phyloP scores from a whole-genome alignment of 1,140 invertebrate species.

The Spodoptera litura region DNA sequence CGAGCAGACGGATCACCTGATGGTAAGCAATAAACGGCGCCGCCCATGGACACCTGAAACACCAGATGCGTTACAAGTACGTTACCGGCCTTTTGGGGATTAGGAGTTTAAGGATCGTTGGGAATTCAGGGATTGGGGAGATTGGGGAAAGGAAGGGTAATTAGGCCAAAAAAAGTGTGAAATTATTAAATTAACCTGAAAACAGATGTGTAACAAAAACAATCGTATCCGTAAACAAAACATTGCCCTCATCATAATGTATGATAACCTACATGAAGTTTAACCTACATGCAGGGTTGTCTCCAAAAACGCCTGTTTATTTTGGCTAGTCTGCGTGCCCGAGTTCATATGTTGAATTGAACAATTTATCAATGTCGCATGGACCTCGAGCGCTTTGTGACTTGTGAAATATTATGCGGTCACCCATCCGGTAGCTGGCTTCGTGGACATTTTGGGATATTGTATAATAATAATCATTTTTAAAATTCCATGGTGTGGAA shows the following conservation, averaged over 20 bases:
- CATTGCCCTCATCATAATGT: neutral
- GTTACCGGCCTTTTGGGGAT: no score
- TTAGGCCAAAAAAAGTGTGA: no score
- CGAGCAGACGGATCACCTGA: no score
- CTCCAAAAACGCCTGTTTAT: slow-evolving; percentile 38
- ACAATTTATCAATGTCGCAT: slow-evolving; percentile 45
- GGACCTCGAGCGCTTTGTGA: slow-evolving; percentile 42
- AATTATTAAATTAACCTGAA: no score
- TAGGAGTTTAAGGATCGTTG: no score
- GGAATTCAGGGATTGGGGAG: no score
- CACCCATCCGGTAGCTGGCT: slow-evolving; percentile 19
- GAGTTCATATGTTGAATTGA: slow-evolving; percentile 38
- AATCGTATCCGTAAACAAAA: neutral
- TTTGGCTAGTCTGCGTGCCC: slow-evolving; percentile 25
- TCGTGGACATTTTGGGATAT: slow-evolving; percentile 35
- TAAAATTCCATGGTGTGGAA: neutral
- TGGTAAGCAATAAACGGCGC: no score
- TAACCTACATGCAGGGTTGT: neutral
- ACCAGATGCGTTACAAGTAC: no score
- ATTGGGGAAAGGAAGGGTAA: no score
- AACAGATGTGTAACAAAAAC: no score
- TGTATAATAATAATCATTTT: slow-evolving; percentile 22
- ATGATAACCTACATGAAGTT: slow-evolving; percentile 9
- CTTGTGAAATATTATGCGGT: slow-evolving; percentile 50
- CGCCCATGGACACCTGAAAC: no score